Conservation (phyloP, 1,140 invertebrate genomes). For the Hydropsyche tenuis region DNA sequence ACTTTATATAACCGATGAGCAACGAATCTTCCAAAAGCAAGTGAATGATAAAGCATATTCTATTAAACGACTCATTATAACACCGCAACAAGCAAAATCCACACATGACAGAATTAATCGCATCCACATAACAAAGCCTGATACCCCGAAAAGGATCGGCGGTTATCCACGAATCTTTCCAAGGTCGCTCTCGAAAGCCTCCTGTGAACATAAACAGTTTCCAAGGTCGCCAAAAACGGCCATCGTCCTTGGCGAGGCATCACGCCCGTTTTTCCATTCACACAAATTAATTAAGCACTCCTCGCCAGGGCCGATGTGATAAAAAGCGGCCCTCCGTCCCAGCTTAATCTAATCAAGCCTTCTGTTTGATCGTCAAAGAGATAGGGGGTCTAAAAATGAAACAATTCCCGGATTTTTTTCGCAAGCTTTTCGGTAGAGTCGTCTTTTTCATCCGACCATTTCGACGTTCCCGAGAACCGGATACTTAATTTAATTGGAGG, state of each 20-base stretch:
- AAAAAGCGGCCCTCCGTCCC: conserved; percentile 40
- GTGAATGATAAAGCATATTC: no score
- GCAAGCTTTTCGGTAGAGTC: neutral
- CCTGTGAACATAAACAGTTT: conserved; percentile 40
- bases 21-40: no score
- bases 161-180: no score
- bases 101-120: no score
- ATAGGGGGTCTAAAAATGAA: conserved; percentile 45
- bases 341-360: conserved; percentile 48
- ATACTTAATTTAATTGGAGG: conserved; percentile 41
- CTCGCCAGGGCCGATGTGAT: conserved; percentile 41
- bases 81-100: no score
- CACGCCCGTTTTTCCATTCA: conserved; percentile 37
- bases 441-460: conserved; percentile 6
- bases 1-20: no score
- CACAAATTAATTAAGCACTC: conserved; percentile 49
- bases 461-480: conserved; percentile 22
- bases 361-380: conserved; percentile 46
- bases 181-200: no score
- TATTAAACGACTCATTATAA: no score
- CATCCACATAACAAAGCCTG: no score
- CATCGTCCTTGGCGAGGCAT: no score
- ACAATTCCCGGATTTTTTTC: conserved; percentile 39
- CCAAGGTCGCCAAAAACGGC: conserved; percentile 18
- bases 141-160: no score